Conservation (phyloP, 2,113 vertebrate species). For the Anarrhichthys ocellatus region DNA sequence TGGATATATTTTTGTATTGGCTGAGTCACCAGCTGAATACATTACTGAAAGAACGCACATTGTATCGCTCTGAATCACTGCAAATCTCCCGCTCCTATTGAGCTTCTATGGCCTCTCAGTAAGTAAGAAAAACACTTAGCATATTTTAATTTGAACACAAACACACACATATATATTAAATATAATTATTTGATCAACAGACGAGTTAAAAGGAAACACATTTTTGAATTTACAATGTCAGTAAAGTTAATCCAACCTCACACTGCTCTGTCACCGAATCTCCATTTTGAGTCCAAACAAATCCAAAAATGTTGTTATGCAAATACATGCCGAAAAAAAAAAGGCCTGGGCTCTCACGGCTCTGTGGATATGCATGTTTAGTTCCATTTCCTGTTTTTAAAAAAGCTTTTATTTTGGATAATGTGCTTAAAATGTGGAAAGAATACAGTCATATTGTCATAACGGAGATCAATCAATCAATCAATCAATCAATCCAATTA, state of each 20-base stretch:
- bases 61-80: background rate
- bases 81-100: too few species aligned
- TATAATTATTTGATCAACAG: background rate
- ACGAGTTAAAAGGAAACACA: background rate
- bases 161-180: background rate
- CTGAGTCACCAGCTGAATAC: background rate
- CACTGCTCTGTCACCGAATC: background rate
- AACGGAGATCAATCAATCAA: background rate
- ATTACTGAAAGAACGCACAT: background rate
- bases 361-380: background rate
- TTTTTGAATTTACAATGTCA: background rate
- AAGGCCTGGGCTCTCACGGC: background rate
- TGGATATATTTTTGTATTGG: background rate
- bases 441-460: background rate
- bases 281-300: background rate
- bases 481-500: background rate
- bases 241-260: background rate
- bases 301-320: background rate
- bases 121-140: too few species aligned
- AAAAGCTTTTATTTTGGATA: too few species aligned
- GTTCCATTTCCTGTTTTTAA: background rate
- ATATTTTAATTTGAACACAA: too few species aligned
- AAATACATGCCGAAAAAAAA: background rate
- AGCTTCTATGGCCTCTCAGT: too few species aligned
- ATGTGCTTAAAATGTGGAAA: too few species aligned